Conservation (phyloP, 2,113 vertebrate species). For the Paedocypris sp. region DNA sequence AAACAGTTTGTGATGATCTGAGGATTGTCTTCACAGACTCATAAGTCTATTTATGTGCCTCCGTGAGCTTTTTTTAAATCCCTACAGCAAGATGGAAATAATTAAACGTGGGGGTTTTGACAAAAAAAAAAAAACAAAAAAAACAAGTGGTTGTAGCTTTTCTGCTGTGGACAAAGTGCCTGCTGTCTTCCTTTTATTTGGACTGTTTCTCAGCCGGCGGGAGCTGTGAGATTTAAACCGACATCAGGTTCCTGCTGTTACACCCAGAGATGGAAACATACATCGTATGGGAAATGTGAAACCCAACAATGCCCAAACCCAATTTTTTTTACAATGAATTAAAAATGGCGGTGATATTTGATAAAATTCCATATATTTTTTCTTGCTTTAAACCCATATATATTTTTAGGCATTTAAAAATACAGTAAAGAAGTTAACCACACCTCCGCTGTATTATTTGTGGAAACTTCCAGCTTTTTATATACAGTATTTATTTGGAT, state of each 20-base stretch:
- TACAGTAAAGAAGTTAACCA: too few relatives aligned
- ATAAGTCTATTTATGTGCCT: neutral
- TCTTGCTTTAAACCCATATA: too few relatives aligned
- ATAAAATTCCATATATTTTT: too few relatives aligned
- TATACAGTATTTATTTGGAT: too few relatives aligned
- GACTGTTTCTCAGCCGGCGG: slow-evolving; percentile 16
- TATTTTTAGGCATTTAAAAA: too few relatives aligned
- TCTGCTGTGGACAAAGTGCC: slow-evolving; percentile 26
- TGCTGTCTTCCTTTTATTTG: slow-evolving; percentile 24
- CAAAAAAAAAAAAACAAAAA: slow-evolving; percentile 10
- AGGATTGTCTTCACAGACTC: neutral
- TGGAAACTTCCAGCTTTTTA: too few relatives aligned
- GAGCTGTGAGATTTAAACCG: slow-evolving; percentile 17
- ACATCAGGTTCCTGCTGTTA: slow-evolving; percentile 27
- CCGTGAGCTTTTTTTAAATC: neutral
- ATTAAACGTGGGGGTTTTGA: slow-evolving; percentile 28
- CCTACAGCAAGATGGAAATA: slow-evolving; percentile 28
- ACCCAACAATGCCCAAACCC: neutral
- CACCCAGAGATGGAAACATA: slow-evolving; percentile 13
- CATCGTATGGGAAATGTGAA: neutral
- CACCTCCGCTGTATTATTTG: too few relatives aligned
- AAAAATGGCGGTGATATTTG: slow-evolving; percentile 8
- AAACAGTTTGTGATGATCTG: neutral
- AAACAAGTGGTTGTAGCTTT: slow-evolving; percentile 19
- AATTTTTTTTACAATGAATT: slow-evolving; percentile 20